These are phyloP conservation scores for Rhopalosiphum maidis DNA, from an alignment of 1,140 invertebrate genomes.

Conservation along the genomic window DNA sequence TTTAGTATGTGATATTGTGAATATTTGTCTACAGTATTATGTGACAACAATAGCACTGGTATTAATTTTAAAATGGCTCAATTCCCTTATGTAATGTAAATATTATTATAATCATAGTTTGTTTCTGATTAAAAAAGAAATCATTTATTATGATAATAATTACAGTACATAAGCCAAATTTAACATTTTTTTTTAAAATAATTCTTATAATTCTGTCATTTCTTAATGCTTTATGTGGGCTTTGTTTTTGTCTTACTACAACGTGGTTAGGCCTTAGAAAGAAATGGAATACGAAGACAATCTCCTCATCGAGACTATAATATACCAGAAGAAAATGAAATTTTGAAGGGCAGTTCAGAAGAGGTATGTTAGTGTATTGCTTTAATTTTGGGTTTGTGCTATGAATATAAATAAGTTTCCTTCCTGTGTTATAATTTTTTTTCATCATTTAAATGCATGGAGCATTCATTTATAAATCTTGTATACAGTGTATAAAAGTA, in stretches of 20 bases:
- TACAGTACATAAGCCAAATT: conserved; percentile 1
- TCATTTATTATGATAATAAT: conserved; percentile 21
- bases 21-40: background rate
- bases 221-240: conserved; percentile 53
- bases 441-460: conserved; percentile 28
- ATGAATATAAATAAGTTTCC: conserved; percentile 20
- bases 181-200: conserved; percentile 31
- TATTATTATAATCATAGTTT: background rate
- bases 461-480: conserved; percentile 9
- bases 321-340: conserved; percentile 50
- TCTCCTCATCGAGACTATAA: conserved; percentile 15
- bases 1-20: conserved; percentile 19
- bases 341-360: conserved; percentile 48
- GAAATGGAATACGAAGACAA: conserved; percentile 53
- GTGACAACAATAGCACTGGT: background rate
- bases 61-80: conserved; percentile 14
- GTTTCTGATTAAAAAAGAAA: background rate
- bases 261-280: conserved; percentile 42
- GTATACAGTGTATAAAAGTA: conserved; percentile 11
- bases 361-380: conserved; percentile 44
- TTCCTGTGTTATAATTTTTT: conserved; percentile 21
- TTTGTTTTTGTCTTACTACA: conserved; percentile 55
- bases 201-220: conserved; percentile 38
- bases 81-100: conserved; percentile 8
- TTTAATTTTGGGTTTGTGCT: conserved; percentile 50